Evolutionary conservation across 1,140 invertebrate genomes (phyloP), one percentile per base, ranked within the genome.

Genomic region (Pseudomyrmex sp.): DNA sequence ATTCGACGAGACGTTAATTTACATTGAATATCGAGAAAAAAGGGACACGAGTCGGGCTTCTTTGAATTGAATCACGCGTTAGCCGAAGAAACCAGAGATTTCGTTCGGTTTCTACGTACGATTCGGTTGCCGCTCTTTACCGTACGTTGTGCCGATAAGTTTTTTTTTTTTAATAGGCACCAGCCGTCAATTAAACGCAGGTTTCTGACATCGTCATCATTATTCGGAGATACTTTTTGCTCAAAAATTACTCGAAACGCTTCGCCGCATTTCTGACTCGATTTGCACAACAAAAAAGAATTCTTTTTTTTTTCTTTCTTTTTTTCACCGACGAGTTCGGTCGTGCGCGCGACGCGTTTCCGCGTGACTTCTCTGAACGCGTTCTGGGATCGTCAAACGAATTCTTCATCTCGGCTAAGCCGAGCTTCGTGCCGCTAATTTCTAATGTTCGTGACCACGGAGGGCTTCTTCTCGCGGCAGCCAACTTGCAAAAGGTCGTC

Each of bases 381-480:
- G 18, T 15, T 4, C 59, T 77, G n/a, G 20, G 74, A 62, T 13
- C 35, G 7, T 52, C 20, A 35, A 35, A 35, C 35, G 0, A 35
- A 35, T 35, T 35, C 35, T 35, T 35, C 35, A 35, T 35, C 35
- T 35, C 5, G 35, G 5, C 1, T 7, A 35, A 35, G 35, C 35
- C 69, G 66, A 83, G 52, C 48, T 83, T 65, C 66, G 66, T 85
- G 79, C 85, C 52, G 79, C 58, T 72, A 87, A 87, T 87, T 86
- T 83, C 76, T 82, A 23, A 76, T 66, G 85, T 87, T 87, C 85
- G 85, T 87, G 65, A 87, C 73, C 58, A 59, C 65, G 63, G 54
- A 61, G 70, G 61, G 52, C 18, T 20, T 50, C 62, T 62, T 77
- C 74, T 77, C 52, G 18, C 23, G 50, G 3, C 48, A 56, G 48